Evolutionary conservation across 2,113 vertebrate species (phyloP), one percentile per base, ranked within the genome.

Genomic region (Paralichthys olivaceus): DNA sequence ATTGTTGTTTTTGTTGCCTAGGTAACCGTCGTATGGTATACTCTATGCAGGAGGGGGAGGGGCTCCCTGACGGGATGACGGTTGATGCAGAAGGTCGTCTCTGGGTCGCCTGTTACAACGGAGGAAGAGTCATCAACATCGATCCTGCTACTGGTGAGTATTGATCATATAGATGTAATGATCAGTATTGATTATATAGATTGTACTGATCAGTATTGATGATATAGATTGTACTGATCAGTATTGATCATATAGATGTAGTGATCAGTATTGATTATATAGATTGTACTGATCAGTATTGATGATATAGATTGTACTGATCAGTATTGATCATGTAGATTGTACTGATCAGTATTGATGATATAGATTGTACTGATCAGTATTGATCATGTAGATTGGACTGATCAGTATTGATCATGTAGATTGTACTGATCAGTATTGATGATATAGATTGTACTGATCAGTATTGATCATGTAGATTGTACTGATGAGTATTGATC

Each of bases 91-190:
- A 96, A 32, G 96, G 96, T 37, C 95, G 93, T 75, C 95, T 99
- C 28, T 99, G 98, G 98, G 95, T 99, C n/a, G 95, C 96, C 57
- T 98, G 97, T 87, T 99, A 94, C 19, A 89, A 94, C 20, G 96
- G 95, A 89, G 98, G 97, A 66, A 91, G 96, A 82, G 96, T 99
- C 69, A 91, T 99, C 75, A 93, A 93, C 61, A 94, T 99, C 8
- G 97, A 99, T 83, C 96, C 97, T 8, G 88, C 92, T 34, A 96
- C 96, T 81, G 97, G 97, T 98, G 66, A 70, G 87, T 12, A 1
- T 1, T 58, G 17, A n/a, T n/a, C n/a, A n/a, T n/a, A n/a, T n/a
- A n/a, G n/a, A n/a, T n/a, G n/a, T n/a, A n/a, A n/a, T n/a, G n/a
- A 25, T 45, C 4, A 70, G 87, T 12, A 1, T 1, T 58, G 17